A percentile compares a stretch with the other conserved stretches of the same genome.
phyloP scores from a whole-genome alignment of 2,888 invertebrate species.

The Orchesella flavescens region DNA sequence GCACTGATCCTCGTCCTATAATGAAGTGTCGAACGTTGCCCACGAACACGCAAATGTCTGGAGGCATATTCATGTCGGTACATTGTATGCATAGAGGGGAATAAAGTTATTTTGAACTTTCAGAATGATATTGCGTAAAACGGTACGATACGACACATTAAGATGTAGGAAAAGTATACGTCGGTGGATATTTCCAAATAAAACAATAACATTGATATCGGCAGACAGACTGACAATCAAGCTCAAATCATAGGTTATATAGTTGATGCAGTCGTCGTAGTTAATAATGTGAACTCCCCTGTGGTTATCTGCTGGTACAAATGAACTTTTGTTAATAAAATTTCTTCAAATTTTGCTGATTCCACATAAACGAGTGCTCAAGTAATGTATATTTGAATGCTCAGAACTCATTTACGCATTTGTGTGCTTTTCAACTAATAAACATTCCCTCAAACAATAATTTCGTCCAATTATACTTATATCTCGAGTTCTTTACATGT shows the following conservation, averaged over 20 bases:
- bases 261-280: background rate
- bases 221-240: too few relatives aligned
- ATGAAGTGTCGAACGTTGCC: conserved; percentile 37
- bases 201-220: too few relatives aligned
- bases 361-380: background rate
- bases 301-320: conserved; percentile 24
- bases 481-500: background rate
- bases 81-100: background rate
- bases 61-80: background rate
- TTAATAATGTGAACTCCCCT: conserved; percentile 40
- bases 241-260: too few relatives aligned
- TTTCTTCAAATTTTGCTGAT: background rate
- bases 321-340: conserved; percentile 38
- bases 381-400: background rate
- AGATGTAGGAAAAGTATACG: too few relatives aligned
- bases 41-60: conserved; percentile 5
- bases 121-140: too few relatives aligned
- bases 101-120: too few relatives aligned
- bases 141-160: too few relatives aligned
- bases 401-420: background rate
- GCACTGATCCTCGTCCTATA: background rate
- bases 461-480: background rate
- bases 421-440: background rate
- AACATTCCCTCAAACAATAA: too few relatives aligned
- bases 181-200: too few relatives aligned